Base-by-base conservation (phyloP, 2,888 invertebrate genomes). In the Magallana nippona region DNA sequence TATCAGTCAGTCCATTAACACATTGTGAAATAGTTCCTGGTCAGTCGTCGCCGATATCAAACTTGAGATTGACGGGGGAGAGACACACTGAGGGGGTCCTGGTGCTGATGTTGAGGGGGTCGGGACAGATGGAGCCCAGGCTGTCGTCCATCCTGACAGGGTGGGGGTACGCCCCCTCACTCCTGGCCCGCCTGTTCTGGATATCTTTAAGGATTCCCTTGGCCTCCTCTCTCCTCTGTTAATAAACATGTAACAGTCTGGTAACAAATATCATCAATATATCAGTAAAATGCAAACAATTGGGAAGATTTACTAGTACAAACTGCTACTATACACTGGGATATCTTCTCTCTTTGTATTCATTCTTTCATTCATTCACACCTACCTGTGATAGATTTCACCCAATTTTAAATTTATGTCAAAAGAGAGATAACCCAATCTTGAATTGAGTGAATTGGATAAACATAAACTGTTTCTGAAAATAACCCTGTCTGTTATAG, bases 141-240 rank as follows among this genome's bases (percentile, higher is more conserved):
- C 91, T 92, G 82, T 91, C 91, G n/a, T 92, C 92, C 87, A 92
- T 89, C 57, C 88, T 87, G 10, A 87, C 86, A 2, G 88, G 87
- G 10, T 83, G 71, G 15, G 58, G 32, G 8, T 83, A 81, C 0
- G 83, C 87, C 5, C 87, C 87, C 13, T 88, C 87, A 32, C 89
- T 89, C 79, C 90, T 88, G 13, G 89, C 89, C 19, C 93, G 87
- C 63, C 91, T 86, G 57, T 93, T 96, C 2, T 97, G 97, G 93
- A 98, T 98, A 1, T 97, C 96, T 94, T 97, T 96, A 17, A 98
- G 94, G 77, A 98, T 95, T 17, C 97, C 96, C 94, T 98, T 98
- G 0, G 97, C 98, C 93, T 97, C 98, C 94, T 98, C 98, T 95
- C 98, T 97, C 0, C 98, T 97, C 97, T 97, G 94, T 44, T 78